phyloP scores from a whole-genome alignment of 2,797 vertebrate genomes.

The Pelobates cultripes region DNA sequence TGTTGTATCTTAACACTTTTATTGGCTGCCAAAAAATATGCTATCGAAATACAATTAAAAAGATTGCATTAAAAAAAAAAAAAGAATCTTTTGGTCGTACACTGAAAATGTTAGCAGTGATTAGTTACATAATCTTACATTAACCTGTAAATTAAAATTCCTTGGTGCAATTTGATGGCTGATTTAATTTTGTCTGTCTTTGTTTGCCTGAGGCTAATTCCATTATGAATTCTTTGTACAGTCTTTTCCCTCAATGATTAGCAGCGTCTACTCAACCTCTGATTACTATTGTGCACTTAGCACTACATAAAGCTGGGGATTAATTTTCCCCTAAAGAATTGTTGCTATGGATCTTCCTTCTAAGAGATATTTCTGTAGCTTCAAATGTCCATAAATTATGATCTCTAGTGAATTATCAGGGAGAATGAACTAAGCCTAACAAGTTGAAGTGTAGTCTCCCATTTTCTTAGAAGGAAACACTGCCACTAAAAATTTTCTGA shows the following conservation, averaged over 20 bases:
- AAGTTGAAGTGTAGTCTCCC: slow-evolving; percentile 83
- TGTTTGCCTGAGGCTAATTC: slow-evolving; percentile 98
- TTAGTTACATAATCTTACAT: slow-evolving; percentile 99
- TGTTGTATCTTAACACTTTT: slow-evolving; percentile 65
- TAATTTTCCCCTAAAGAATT: slow-evolving; percentile 99
- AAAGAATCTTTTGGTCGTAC: slow-evolving; percentile 82
- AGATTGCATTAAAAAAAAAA: slow-evolving; percentile 68
- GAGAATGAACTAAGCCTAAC: slow-evolving; percentile 90
- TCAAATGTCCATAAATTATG: slow-evolving; percentile 99
- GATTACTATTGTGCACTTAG: slow-evolving; percentile 99
- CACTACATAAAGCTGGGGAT: slow-evolving; percentile 99
- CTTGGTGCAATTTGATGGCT: slow-evolving; percentile 99
- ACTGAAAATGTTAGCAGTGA: slow-evolving; percentile 93
- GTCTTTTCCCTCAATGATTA: slow-evolving; percentile 99
- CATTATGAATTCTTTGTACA: slow-evolving; percentile 99
- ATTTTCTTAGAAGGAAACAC: slow-evolving; percentile 81
- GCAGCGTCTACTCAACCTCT: slow-evolving; percentile 98
- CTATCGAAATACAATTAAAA: slow-evolving; percentile 79
- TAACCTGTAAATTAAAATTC: slow-evolving; percentile 99
- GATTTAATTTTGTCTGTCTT: slow-evolving; percentile 99
- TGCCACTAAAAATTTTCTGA: slow-evolving; percentile 75
- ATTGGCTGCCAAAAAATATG: slow-evolving; percentile 70
- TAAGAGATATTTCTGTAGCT: slow-evolving; percentile 96
- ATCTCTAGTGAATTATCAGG: slow-evolving; percentile 96
- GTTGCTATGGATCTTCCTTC: slow-evolving; percentile 99